A percentile compares a stretch with the other conserved stretches of the same genome.
These are phyloP conservation scores for Arenaria interpres DNA, from an alignment of 2,113 vertebrate genomes.

Conservation along the genomic window DNA sequence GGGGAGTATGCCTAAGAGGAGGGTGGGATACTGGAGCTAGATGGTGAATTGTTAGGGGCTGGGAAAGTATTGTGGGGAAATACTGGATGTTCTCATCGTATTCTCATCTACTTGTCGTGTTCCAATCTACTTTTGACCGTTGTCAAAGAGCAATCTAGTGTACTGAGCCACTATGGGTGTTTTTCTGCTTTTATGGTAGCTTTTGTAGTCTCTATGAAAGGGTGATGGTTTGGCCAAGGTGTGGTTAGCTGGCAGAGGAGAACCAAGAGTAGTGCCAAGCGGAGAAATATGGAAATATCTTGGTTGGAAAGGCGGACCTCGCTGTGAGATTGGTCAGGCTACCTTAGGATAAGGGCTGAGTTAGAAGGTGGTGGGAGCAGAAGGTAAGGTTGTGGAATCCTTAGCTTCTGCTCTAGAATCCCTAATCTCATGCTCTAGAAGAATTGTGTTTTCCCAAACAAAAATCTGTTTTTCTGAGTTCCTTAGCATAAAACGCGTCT, in stretches of 20 bases:
- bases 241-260: neutral
- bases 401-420: neutral
- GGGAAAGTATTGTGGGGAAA: neutral
- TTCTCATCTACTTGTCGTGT: neutral
- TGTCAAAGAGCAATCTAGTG: neutral
- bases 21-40: neutral
- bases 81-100: neutral
- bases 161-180: neutral
- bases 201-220: neutral
- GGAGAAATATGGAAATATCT: neutral
- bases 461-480: neutral
- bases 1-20: neutral
- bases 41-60: neutral
- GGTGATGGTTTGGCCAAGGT: neutral
- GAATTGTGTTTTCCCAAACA: neutral
- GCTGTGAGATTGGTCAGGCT: neutral
- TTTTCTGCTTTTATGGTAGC: neutral
- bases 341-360: neutral
- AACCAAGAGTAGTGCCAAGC: neutral
- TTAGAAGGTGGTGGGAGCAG: neutral
- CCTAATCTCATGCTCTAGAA: neutral
- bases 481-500: neutral
- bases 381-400: neutral
- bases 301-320: neutral
- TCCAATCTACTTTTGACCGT: neutral